phyloP scores from a whole-genome alignment of 2,888 invertebrate species.

The Yponomeuta evonymella region DNA sequence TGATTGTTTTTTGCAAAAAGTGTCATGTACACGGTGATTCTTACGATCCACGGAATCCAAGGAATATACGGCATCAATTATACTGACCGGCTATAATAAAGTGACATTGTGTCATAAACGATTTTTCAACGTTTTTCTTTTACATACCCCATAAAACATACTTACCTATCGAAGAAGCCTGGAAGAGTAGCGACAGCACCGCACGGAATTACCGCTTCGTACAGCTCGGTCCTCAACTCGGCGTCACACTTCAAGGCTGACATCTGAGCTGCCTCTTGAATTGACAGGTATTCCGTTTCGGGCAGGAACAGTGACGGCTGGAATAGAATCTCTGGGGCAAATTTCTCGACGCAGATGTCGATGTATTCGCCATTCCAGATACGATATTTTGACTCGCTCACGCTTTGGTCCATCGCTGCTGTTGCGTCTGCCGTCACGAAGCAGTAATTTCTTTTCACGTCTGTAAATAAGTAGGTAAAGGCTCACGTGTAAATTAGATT shows the following conservation, averaged over 20 bases:
- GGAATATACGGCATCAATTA: neutral
- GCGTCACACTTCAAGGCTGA: conserved; percentile 45
- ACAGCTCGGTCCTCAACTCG: conserved; percentile 39
- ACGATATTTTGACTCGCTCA: conserved; percentile 26
- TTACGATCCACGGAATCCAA: no score
- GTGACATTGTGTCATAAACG: no score
- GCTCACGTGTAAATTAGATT: no score
- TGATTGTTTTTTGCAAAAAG: no score
- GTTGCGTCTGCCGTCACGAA: conserved; percentile 38
- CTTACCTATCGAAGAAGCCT: conserved; percentile 33
- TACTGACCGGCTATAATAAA: no score
- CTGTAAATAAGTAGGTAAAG: neutral
- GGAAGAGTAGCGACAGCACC: conserved; percentile 48
- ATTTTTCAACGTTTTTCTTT: no score
- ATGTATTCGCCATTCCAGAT: conserved; percentile 42
- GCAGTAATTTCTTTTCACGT: conserved; percentile 33
- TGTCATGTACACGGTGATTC: no score
- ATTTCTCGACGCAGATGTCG: conserved; percentile 43
- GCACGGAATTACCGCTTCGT: conserved; percentile 40
- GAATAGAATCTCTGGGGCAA: conserved; percentile 47
- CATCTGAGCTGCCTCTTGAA: conserved; percentile 39
- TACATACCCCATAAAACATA: neutral
- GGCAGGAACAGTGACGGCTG: conserved; percentile 40
- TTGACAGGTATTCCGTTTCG: conserved; percentile 27
- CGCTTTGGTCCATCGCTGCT: conserved; percentile 27